A percentile compares a stretch with the other conserved stretches of the same genome.
Conservation (phyloP, 2,888 invertebrate genomes). For the Rotaria macrura region DNA sequence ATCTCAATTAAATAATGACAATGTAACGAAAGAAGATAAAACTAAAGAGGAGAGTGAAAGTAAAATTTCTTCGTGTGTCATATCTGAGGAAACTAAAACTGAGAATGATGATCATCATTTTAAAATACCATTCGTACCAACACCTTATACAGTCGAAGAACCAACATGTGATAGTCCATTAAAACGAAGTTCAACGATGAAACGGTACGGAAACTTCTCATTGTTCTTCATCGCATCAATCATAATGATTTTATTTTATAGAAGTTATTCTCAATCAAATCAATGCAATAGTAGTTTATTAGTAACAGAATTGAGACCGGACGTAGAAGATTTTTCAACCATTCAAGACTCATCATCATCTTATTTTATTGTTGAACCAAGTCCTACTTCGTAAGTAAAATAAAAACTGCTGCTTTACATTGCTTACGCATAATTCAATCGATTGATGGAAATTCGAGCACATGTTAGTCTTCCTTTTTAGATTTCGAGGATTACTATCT, state of each 20-base stretch:
- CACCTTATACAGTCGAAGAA: conserved; percentile 11
- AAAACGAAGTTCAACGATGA: background rate
- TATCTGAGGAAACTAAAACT: background rate
- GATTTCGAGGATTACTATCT: too few relatives aligned
- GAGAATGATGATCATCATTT: background rate
- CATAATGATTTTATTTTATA: background rate
- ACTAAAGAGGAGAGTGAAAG: background rate
- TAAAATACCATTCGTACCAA: background rate
- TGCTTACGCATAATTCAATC: too few relatives aligned
- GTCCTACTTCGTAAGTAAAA: background rate
- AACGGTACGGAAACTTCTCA: background rate
- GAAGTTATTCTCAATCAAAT: background rate
- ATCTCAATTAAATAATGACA: background rate
- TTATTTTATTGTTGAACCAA: background rate
- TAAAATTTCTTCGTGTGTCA: background rate
- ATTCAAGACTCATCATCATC: background rate
- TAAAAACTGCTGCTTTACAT: too few relatives aligned
- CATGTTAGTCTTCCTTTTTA: too few relatives aligned
- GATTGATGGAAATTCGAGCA: too few relatives aligned
- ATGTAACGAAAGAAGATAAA: background rate
- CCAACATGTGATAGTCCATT: background rate
- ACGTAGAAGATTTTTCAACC: background rate
- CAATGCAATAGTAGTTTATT: background rate
- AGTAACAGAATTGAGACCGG: background rate
- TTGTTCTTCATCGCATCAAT: background rate